Conservation (phyloP, 2,888 invertebrate species). For the Hipparchia sbordonii region DNA sequence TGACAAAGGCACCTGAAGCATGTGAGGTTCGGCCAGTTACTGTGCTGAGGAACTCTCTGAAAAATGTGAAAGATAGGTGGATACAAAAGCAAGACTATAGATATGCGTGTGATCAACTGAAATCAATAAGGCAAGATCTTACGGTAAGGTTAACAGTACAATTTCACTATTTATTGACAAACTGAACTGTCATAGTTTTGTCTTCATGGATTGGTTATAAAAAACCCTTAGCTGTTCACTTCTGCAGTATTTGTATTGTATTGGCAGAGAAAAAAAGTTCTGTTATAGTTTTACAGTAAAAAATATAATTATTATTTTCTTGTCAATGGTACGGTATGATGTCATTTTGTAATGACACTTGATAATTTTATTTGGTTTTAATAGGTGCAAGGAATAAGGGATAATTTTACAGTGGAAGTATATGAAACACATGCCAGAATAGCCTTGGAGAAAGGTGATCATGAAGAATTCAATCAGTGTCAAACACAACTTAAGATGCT, state of each 20-base stretch:
- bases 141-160: constrained; percentile 86
- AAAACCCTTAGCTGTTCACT: too few relatives aligned
- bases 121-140: constrained; percentile 99
- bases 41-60: constrained; percentile 92
- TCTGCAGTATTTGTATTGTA: too few relatives aligned
- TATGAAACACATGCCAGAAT: constrained; percentile 99
- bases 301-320: too few relatives aligned
- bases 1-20: constrained; percentile 97
- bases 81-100: constrained; percentile 95
- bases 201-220: too few relatives aligned
- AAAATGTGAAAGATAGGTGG: constrained; percentile 96
- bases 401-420: constrained; percentile 97
- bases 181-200: too few relatives aligned
- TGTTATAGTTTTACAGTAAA: too few relatives aligned
- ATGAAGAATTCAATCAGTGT: constrained; percentile 99
- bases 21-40: constrained; percentile 95
- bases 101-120: constrained; percentile 99
- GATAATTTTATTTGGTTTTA: constrained; percentile 43
- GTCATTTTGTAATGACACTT: too few relatives aligned
- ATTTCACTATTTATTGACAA: not conserved
- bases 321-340: too few relatives aligned
- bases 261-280: too few relatives aligned
- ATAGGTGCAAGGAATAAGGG: constrained; percentile 97
- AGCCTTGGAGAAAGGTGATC: constrained; percentile 98
- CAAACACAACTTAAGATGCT: constrained; percentile 98